Evolutionary conservation across 2,797 vertebrate genomes (phyloP).

Genomic region (Cottoperca gobio): DNA sequence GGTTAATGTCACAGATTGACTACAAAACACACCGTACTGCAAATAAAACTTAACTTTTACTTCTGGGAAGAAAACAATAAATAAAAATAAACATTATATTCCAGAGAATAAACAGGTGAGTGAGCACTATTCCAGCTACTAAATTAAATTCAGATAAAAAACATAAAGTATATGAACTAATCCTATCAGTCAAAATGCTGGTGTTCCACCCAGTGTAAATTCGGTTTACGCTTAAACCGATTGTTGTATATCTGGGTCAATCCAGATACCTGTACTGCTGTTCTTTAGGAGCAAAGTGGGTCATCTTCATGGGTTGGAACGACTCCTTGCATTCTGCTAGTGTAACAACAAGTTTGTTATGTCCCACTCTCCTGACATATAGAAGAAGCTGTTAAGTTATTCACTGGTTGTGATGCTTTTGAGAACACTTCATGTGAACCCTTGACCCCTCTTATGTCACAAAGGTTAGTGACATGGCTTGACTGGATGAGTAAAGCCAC

Average conservation of each 20-base stretch:
- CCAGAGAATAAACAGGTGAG: background rate
- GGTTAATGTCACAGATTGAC: no score
- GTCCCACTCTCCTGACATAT: background rate
- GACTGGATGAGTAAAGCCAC: background rate
- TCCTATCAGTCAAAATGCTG: background rate
- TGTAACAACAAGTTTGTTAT: background rate
- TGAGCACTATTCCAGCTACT: background rate
- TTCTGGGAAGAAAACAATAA: background rate
- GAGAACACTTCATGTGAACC: background rate
- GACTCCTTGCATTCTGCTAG: background rate
- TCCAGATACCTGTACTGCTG: background rate
- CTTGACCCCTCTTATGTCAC: background rate
- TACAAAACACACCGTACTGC: no score
- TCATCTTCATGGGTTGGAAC: background rate
- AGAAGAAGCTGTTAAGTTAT: background rate
- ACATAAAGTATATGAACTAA: background rate
- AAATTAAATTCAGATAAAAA: background rate
- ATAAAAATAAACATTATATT: background rate
- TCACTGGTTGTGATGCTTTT: background rate
- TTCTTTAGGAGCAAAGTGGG: no score
- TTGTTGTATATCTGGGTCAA: background rate
- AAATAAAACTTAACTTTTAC: no score
- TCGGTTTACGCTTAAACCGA: background rate
- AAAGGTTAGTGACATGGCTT: background rate
- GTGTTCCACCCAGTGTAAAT: background rate